These are phyloP conservation scores for Lasioglossum malachurum DNA, from an alignment of 2,888 invertebrate species.

Conservation along the genomic window DNA sequence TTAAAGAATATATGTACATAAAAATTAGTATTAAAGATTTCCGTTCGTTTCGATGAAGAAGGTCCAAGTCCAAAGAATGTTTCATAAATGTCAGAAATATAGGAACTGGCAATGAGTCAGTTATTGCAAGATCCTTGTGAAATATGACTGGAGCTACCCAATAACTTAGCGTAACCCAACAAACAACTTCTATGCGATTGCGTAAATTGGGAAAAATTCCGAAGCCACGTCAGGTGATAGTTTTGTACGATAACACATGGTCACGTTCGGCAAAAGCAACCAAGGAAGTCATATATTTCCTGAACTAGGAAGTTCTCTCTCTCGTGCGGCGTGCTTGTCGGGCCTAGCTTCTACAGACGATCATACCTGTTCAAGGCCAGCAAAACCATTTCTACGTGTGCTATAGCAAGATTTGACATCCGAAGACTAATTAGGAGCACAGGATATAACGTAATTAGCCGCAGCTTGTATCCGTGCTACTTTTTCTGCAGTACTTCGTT, in stretches of 20 bases:
- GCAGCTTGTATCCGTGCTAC: background rate
- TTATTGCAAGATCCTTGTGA: background rate
- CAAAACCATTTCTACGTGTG: background rate
- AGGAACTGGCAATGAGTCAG: background rate
- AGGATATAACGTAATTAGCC: background rate
- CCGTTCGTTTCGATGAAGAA: no score
- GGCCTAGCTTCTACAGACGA: background rate
- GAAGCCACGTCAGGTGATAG: background rate
- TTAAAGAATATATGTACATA: no score
- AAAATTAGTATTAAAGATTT: no score
- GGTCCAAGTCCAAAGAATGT: no score
- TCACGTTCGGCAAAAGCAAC: background rate
- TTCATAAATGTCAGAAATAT: no score
- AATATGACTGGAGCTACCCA: background rate
- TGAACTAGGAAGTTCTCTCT: background rate
- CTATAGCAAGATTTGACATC: background rate
- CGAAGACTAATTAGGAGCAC: background rate
- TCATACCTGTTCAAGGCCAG: background rate
- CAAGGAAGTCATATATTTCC: slow-evolving; percentile 1
- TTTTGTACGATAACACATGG: background rate
- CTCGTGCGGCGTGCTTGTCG: background rate
- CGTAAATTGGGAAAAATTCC: background rate
- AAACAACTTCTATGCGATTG: background rate
- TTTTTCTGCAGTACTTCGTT: background rate
- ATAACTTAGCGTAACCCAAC: background rate